Evolutionary conservation across 2,113 vertebrate genomes (phyloP).

Genomic region (Heliornis fulica): DNA sequence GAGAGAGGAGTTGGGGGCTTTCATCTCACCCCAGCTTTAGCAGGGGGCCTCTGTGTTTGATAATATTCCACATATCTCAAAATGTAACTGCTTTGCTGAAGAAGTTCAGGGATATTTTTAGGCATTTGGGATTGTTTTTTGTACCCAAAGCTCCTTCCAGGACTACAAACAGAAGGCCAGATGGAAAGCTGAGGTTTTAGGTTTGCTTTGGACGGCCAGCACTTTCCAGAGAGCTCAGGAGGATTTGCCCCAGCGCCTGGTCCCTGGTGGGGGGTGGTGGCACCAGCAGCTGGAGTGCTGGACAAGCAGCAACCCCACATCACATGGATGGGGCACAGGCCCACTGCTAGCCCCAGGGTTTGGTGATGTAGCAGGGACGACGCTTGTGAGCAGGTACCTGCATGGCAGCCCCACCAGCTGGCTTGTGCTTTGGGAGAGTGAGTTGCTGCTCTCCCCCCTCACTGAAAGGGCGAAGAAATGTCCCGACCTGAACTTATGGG

Average conservation of each 20-base stretch:
- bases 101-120: constrained; percentile 7
- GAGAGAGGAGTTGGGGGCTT: not conserved
- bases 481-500: not conserved
- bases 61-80: not conserved
- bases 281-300: not conserved
- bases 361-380: not conserved
- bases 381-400: not conserved
- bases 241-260: not conserved
- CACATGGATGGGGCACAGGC: rapidly evolving
- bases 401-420: not conserved
- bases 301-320: rapidly evolving
- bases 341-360: not conserved
- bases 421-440: not conserved
- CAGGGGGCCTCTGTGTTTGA: not conserved
- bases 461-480: not conserved
- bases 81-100: not conserved
- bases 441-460: not conserved
- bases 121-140: not conserved
- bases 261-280: not conserved
- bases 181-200: not conserved
- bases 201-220: not conserved
- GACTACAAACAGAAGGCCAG: not conserved
- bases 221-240: not conserved
- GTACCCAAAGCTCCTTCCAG: not conserved
- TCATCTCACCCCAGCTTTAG: not conserved